Evolutionary conservation across 2,888 invertebrate genomes (phyloP).

Genomic region (Tetragonisca angustula): DNA sequence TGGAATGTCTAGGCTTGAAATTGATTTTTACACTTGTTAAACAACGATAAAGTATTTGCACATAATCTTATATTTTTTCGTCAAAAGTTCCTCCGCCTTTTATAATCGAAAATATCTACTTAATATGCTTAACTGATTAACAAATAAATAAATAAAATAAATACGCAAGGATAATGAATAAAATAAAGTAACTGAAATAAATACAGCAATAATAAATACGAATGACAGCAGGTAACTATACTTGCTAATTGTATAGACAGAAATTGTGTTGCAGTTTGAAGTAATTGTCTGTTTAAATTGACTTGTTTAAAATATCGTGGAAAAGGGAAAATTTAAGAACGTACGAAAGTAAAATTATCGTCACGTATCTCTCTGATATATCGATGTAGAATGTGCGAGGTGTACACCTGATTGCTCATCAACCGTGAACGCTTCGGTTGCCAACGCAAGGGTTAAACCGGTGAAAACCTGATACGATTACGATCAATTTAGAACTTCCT

Average conservation of each 20-base stretch:
- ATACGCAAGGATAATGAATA: no score
- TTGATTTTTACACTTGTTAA: no score
- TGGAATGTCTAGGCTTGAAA: no score
- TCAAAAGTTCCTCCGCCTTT: no score
- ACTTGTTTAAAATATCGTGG: neutral
- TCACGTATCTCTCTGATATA: neutral
- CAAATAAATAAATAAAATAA: no score
- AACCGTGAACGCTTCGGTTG: constrained; percentile 1
- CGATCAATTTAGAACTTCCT: neutral
- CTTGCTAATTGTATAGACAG: neutral
- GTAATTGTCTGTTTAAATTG: neutral
- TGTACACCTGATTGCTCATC: neutral
- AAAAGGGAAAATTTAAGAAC: neutral
- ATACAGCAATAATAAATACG: no score
- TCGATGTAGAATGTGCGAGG: neutral
- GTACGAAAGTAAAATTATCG: neutral
- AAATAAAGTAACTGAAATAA: no score
- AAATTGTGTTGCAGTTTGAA: neutral
- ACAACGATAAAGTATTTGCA: no score
- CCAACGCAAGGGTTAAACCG: neutral
- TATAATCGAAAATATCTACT: no score
- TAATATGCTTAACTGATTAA: no score
- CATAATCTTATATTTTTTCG: no score
- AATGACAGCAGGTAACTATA: no score
- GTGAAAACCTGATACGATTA: constrained; percentile 18